Evolutionary conservation across 2,113 vertebrate genomes (phyloP), one percentile per base, ranked within the genome.

Genomic region (Marcusenius ussheri): DNA sequence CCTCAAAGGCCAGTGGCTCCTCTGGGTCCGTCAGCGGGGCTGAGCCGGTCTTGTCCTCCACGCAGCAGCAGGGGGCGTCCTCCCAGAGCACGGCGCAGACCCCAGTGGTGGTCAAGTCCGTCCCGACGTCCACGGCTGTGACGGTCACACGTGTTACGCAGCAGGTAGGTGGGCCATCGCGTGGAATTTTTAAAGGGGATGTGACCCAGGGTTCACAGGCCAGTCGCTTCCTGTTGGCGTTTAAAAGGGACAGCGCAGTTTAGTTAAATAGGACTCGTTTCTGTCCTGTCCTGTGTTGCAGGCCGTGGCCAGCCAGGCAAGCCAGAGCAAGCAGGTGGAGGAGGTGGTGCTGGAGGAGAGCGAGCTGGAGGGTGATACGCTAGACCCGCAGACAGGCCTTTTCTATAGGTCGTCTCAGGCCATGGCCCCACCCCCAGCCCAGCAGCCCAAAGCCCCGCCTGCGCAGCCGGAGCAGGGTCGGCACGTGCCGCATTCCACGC

Each of bases 311-410:
- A 95, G 96, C 93, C 96, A 96, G 91, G 95, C 95, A 90, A 94
- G 95, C 19, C 96, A 95, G 93, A 95, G 95, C 91, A 97, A 97
- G 94, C 91, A 94, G 93, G 94, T 96, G 91, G 97, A 97, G 90
- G 93, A 96, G 2, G 95, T 97, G 89, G 92, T 95, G 46, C 93
- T 97, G 13, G 98, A 99, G 93, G 97, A 97, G 39, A 96, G 97
- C 10, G 98, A 99, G 93, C 95, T 98, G 91, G 98, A 99, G 91
- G 98, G 98, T 88, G 98, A 99, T 96, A 99, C 98, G 47, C 91
- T 99, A 95, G 98, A 99, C 93, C 98, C 98, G 53, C 98, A 99
- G 95, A 99, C 98, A 0, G 98, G 98, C 84, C 95, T 99, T 91
- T 99, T 99, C 94, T 99, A 99, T 95, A 96, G 98, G 92, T 97